Evolutionary conservation across 2,113 vertebrate genomes (phyloP), one percentile per base, ranked within the genome.

Genomic region (Montifringilla adamsi): DNA sequence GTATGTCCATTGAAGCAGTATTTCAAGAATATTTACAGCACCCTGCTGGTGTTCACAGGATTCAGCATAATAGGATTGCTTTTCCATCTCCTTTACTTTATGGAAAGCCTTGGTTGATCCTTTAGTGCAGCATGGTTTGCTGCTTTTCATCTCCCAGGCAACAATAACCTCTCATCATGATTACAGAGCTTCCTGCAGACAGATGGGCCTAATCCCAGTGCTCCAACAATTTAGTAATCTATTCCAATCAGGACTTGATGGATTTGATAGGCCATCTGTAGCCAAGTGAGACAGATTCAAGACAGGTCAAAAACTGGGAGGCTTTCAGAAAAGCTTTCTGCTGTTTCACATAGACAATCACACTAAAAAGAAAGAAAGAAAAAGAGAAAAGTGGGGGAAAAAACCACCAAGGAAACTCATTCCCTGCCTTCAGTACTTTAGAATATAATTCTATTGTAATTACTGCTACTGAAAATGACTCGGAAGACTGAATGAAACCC

Each of bases 201-300:
- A 96, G 94, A 97, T 91, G 89, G 84, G 66, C 50, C 64, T 97
- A 97, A 97, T 97, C 95, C 95, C 62, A 49, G 79, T 5, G 37
- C 89, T 97, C 85, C 68, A 82, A 97, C 97, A 98, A 80, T 94
- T 97, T 95, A 93, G 90, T 96, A 95, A 98, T 97, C 97, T 97
- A 72, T 97, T 97, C 92, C 96, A 98, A 93, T 97, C 94, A 97
- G 91, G 77, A 90, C 75, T 92, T 96, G 96, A 96, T 96, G 90
- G 95, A 95, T 97, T 97, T 98, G 95, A 97, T 97, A 97, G 82
- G 60, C 86, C 90, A 96, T 97, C 93, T 96, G 95, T 94, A 95
- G 84, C 78, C 73, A 96, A 96, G 92, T 93, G 83, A 96, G 89
- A 94, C 77, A 83, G 68, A 97, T 84, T 92, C 76, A 92, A 92